Evolutionary conservation across 1,140 invertebrate genomes (phyloP).

Genomic region (Brachionus calyciflorus): DNA sequence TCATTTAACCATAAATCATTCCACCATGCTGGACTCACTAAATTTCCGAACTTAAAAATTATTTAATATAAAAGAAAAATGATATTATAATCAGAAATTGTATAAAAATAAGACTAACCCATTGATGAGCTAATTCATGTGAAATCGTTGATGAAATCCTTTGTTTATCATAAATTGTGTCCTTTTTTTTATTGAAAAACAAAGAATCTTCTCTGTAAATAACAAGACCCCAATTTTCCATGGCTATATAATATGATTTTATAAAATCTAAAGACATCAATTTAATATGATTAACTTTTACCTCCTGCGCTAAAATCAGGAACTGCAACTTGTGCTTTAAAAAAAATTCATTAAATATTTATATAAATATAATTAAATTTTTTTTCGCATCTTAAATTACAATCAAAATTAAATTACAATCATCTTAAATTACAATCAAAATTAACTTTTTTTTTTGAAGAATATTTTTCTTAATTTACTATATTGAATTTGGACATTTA

Average conservation of each 20-base stretch:
- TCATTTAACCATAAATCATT: conserved; percentile 84
- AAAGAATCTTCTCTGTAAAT: conserved; percentile 79
- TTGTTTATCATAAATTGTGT: conserved; percentile 70
- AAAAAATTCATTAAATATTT: no score
- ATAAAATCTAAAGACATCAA: neutral
- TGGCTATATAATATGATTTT: conserved; percentile 66
- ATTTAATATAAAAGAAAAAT: no score
- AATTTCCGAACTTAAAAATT: conserved; percentile 73
- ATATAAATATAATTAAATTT: no score
- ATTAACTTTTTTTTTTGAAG: no score
- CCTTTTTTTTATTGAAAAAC: conserved; percentile 71
- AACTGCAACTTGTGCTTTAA: conserved; percentile 63
- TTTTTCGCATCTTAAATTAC: no score
- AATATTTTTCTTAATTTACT: no score
- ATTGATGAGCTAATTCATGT: conserved; percentile 77
- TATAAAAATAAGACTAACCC: no score
- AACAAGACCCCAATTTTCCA: conserved; percentile 91
- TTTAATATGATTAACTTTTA: conserved; percentile 52
- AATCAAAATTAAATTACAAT: no score
- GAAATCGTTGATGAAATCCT: conserved; percentile 72
- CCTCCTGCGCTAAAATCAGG: conserved; percentile 61
- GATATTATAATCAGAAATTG: no score
- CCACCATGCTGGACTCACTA: conserved; percentile 77
- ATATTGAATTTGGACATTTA: no score
- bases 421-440: no score